Percentiles rank a stretch among this genome's conserved stretches.
phyloP scores from a whole-genome alignment of 30 jellyfish, hydroid and myxozoan species.

The Aurelia aurita complex sp. Pacific region DNA sequence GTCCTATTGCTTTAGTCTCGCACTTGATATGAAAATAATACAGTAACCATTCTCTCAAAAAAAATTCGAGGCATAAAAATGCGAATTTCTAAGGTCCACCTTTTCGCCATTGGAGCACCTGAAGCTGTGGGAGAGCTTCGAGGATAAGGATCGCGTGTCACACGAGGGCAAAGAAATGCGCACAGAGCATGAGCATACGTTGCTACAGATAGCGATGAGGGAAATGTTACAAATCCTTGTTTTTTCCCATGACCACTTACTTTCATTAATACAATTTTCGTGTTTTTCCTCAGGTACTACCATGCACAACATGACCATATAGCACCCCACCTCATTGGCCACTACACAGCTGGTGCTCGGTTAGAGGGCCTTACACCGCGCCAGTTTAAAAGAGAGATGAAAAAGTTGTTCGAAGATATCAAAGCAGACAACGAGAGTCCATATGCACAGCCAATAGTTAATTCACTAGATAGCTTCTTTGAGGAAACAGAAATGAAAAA shows the following conservation, averaged over 20 bases:
- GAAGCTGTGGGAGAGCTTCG: no score
- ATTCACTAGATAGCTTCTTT: constrained; percentile 35
- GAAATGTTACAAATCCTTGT: no score
- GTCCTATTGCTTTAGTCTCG: no score
- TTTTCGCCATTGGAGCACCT: no score
- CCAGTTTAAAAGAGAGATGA: constrained; percentile 73
- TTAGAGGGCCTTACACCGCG: constrained; percentile 76
- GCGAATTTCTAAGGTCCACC: no score
- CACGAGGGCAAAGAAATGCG: no score
- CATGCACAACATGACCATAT: constrained; percentile 62
- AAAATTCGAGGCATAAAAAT: no score
- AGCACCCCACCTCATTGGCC: constrained; percentile 78
- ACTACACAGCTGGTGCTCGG: constrained; percentile 89
- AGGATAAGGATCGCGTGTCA: no score
- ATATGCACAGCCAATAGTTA: constrained; percentile 75
- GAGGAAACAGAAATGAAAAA: constrained; percentile 23
- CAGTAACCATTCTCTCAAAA: no score
- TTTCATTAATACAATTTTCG: not conserved
- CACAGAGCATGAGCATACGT: no score
- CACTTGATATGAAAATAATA: no score
- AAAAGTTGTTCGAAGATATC: constrained; percentile 29
- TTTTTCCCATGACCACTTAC: not conserved
- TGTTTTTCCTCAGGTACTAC: constrained; percentile 51
- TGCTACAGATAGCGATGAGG: no score
- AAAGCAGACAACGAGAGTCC: constrained; percentile 75